Base-by-base conservation (phyloP, 2,888 invertebrate species). In the Hipparchia semele region DNA sequence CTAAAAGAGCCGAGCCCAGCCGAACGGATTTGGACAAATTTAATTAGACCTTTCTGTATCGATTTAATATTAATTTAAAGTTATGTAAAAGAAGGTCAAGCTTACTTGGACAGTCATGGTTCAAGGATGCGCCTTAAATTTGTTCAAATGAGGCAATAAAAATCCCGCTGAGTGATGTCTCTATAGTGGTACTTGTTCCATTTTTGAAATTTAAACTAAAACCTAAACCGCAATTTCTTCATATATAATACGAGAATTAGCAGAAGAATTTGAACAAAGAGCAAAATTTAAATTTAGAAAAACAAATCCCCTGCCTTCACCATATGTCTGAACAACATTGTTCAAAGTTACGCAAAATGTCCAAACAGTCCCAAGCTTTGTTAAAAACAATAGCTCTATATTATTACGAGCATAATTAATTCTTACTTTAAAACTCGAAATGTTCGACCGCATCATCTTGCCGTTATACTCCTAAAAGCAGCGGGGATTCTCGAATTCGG, bases 381-480 rank as follows among this genome's bases (percentile, higher is more conserved):
- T 87, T 79, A 82, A 80, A 85, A 87, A 85, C 89, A 88, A 92
- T 91, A 91, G 92, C 89, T 90, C 87, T 79, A 84, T 88, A 89
- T 88, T 88, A 89, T 88, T 91, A 91, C 90, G 90, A 89, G 87
- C 87, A 89, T 91, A 91, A 92, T 93, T 92, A 92, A 91, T 90
- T 88, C 87, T 86, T 84, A 79, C 84, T 84, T 80, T 84, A 54
- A 87, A 88, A 84, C 86, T 85, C 83, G 80, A 86, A 87, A 87
- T 84, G 84, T 89, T 88, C 84, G 86, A 88, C 90, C 90, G 83
- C 85, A 86, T 85, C 86, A 85, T 86, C 86, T 85, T 84, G 87
- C 90, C 89, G 92, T 92, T 91, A 91, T 82, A 82, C 85, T 88
- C 88, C 83, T 90, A 88, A 91, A 91, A 87, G 78, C 90, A 90